Percentiles rank a stretch among this genome's conserved stretches.
Evolutionary conservation across 2,797 vertebrate genomes (phyloP).

Genomic region (Gymnothorax reevesii): DNA sequence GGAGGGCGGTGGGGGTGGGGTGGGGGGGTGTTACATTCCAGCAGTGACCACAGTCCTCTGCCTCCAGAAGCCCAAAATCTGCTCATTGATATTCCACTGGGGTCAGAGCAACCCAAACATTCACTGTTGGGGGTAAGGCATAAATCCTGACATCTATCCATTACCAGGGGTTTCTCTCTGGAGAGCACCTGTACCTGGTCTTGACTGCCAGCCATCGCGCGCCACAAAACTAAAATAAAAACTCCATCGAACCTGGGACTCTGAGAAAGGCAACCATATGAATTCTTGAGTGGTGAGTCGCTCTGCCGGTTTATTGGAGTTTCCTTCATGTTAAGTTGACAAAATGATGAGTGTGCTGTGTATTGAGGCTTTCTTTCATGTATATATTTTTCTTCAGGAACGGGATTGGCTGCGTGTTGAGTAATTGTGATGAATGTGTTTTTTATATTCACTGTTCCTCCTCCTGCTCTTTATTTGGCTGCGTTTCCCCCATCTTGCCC

Average conservation of each 20-base stretch:
- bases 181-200: background rate
- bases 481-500: too few species aligned
- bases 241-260: background rate
- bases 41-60: background rate
- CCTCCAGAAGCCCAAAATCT: background rate
- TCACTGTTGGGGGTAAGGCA: background rate
- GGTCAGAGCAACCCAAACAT: background rate
- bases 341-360: background rate
- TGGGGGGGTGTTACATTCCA: background rate
- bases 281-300: background rate
- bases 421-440: background rate
- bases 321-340: background rate
- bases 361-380: background rate
- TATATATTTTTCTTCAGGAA: background rate
- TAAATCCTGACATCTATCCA: background rate
- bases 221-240: background rate
- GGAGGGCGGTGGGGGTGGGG: background rate
- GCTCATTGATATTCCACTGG: background rate
- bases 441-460: background rate
- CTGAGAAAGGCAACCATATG: background rate
- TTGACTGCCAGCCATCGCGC: background rate
- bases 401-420: background rate
- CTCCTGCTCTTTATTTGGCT: too few species aligned
- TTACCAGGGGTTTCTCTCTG: background rate
- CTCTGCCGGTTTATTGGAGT: background rate